phyloP scores from a whole-genome alignment of 2,113 vertebrate species.

The Ochotona princeps region DNA sequence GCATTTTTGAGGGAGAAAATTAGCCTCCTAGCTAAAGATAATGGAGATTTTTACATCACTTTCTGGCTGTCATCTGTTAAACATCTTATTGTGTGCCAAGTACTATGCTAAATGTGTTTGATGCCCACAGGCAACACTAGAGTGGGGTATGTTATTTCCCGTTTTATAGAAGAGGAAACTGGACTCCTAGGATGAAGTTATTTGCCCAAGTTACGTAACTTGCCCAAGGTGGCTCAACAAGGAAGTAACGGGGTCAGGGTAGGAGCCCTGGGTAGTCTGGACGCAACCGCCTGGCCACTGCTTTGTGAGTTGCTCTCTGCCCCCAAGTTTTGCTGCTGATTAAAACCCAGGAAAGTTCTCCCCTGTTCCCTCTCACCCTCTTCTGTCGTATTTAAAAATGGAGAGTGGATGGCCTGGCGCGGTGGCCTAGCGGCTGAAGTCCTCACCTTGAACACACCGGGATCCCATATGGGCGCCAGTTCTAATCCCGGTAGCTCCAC shows the following conservation, averaged over 20 bases:
- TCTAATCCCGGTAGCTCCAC: too few species aligned
- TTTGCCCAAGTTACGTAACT: background rate
- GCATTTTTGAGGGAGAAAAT: background rate
- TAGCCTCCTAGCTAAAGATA: background rate
- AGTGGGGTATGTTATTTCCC: background rate
- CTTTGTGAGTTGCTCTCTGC: background rate
- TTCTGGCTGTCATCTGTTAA: background rate
- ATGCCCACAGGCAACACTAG: background rate
- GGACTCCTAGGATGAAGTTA: background rate
- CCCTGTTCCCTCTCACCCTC: background rate
- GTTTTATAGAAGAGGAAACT: slow-evolving; percentile 30
- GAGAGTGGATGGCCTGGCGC: too few species aligned
- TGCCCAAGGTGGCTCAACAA: background rate
- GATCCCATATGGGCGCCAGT: too few species aligned
- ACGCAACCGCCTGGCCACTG: background rate
- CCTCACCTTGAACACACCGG: too few species aligned
- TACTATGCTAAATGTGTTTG: background rate
- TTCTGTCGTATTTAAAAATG: background rate
- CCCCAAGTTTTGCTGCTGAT: background rate
- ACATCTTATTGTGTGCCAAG: background rate
- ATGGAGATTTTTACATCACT: background rate
- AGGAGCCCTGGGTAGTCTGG: background rate
- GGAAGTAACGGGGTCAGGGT: background rate
- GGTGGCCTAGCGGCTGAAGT: too few species aligned
- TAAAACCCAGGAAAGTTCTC: background rate